These are phyloP conservation scores for Xyliphius kryptos DNA, from an alignment of 2,113 vertebrate genomes.

Conservation along the genomic window DNA sequence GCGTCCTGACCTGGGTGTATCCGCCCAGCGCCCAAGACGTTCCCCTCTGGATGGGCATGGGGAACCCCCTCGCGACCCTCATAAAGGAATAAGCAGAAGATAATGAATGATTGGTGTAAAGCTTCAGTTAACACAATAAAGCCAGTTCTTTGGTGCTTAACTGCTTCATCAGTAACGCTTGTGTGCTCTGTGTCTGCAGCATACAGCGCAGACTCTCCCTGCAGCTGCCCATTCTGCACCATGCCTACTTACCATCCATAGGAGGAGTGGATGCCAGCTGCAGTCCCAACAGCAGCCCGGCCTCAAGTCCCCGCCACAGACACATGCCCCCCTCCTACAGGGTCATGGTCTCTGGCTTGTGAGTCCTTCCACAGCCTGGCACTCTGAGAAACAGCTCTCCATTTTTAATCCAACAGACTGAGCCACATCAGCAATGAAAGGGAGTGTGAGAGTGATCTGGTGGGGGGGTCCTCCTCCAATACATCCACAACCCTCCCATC, in stretches of 20 bases:
- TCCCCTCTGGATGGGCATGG: too few relatives aligned
- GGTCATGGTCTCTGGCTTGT: slow-evolving; percentile 99
- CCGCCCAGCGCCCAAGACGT: too few relatives aligned
- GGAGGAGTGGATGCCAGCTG: slow-evolving; percentile 97
- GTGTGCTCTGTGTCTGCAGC: slow-evolving; percentile 58
- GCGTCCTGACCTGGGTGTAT: too few relatives aligned
- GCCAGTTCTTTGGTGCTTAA: neutral
- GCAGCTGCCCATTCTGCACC: slow-evolving; percentile 96
- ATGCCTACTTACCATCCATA: slow-evolving; percentile 97
- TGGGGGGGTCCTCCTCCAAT: slow-evolving; percentile 30
- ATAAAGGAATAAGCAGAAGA: too few relatives aligned
- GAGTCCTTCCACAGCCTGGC: slow-evolving; percentile 50
- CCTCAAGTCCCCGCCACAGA: slow-evolving; percentile 94
- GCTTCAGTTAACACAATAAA: neutral
- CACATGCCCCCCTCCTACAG: slow-evolving; percentile 96
- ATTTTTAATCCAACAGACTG: slow-evolving; percentile 58
- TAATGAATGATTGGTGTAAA: neutral
- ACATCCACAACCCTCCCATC: slow-evolving; percentile 35
- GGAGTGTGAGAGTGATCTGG: slow-evolving; percentile 38
- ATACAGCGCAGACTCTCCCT: slow-evolving; percentile 96
- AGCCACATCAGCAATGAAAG: slow-evolving; percentile 47
- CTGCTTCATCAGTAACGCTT: neutral
- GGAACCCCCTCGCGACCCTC: too few relatives aligned
- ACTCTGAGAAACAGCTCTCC: slow-evolving; percentile 46
- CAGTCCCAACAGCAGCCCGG: slow-evolving; percentile 88